A percentile compares a stretch with the other conserved stretches of the same genome.
Evolutionary conservation across 2,113 vertebrate genomes (phyloP).

Genomic region (Hippocampus comes): DNA sequence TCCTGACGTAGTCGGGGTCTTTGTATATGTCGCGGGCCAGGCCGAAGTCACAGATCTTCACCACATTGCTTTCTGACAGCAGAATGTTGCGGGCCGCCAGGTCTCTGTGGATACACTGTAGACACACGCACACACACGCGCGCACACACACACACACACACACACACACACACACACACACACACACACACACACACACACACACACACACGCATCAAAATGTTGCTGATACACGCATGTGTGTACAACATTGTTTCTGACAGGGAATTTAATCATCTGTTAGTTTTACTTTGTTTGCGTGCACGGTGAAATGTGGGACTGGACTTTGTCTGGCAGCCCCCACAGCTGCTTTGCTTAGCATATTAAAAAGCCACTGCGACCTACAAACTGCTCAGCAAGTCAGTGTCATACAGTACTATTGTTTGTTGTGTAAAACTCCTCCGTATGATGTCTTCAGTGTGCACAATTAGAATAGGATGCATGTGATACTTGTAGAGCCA

Average conservation of each 20-base stretch:
- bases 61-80: slow-evolving; percentile 91
- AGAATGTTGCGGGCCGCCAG: slow-evolving; percentile 97
- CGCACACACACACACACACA: slow-evolving; percentile 19
- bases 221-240: background rate
- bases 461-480: background rate
- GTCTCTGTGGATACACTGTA: slow-evolving; percentile 92
- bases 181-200: slow-evolving; percentile 4
- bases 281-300: slow-evolving; percentile 3
- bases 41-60: slow-evolving; percentile 99
- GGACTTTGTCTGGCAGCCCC: slow-evolving; percentile 17
- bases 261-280: slow-evolving; percentile 5
- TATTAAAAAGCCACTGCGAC: background rate
- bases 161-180: slow-evolving; percentile 22
- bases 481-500: background rate
- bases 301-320: slow-evolving; percentile 12
- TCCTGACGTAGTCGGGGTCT: slow-evolving; percentile 96
- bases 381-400: background rate
- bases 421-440: background rate
- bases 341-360: background rate
- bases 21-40: slow-evolving; percentile 98
- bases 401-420: background rate
- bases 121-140: slow-evolving; percentile 14
- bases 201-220: slow-evolving; percentile 29
- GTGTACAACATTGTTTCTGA: background rate
- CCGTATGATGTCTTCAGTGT: background rate